phyloP scores from a whole-genome alignment of 37 sponge, comb jelly and placozoan genomes.

The Bolinopsis microptera region DNA sequence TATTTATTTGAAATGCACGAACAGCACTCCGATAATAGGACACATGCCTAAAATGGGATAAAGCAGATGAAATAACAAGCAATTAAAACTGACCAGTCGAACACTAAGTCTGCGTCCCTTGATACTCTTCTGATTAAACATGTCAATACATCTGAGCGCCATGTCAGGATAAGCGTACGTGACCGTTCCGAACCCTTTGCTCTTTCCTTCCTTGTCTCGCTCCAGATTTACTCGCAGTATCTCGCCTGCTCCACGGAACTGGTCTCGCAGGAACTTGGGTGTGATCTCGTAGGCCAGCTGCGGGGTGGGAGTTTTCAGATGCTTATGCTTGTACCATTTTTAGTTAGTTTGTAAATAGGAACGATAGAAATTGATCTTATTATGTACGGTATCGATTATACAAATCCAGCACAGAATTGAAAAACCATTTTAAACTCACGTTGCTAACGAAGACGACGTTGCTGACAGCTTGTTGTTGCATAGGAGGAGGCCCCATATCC shows the following conservation, averaged over 20 bases:
- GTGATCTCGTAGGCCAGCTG: slow-evolving; percentile 29
- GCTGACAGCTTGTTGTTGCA: background rate
- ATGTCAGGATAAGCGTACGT: slow-evolving; percentile 37
- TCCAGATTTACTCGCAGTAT: slow-evolving; percentile 10
- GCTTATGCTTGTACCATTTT: no score
- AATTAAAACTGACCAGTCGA: slow-evolving; percentile 20
- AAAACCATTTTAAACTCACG: no score
- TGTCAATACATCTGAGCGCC: slow-evolving; percentile 41
- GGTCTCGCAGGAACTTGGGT: slow-evolving; percentile 14
- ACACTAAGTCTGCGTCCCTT: slow-evolving; percentile 31
- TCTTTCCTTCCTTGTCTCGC: slow-evolving; percentile 21
- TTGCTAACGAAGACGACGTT: slow-evolving; percentile 51
- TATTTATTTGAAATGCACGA: no score
- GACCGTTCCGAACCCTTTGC: slow-evolving; percentile 31
- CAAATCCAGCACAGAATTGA: no score
- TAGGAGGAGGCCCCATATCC: background rate
- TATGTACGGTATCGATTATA: no score
- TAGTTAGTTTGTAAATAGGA: no score
- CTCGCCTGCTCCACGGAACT: background rate
- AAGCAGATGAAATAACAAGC: no score
- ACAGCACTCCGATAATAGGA: no score
- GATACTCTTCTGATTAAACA: slow-evolving; percentile 56
- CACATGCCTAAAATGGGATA: no score
- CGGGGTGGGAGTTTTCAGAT: no score
- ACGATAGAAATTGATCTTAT: no score